Evolutionary conservation across 2,888 invertebrate species (phyloP).

Genomic region (Salticus scenicus): DNA sequence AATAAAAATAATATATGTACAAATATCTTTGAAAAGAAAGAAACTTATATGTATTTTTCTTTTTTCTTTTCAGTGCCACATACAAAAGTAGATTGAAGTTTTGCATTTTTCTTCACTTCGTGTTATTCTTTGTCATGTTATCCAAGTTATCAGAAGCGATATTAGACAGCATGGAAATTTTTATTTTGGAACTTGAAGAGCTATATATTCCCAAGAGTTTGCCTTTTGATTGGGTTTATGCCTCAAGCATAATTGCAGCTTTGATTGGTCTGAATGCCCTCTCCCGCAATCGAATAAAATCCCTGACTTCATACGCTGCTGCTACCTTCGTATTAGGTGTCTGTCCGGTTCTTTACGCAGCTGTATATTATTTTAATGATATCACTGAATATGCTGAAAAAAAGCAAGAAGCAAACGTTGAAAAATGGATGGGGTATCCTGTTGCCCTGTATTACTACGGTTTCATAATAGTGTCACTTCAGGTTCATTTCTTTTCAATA

Average conservation of each 20-base stretch:
- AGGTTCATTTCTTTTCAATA: slow-evolving; percentile 90
- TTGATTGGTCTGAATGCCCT: slow-evolving; percentile 90
- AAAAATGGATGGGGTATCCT: slow-evolving; percentile 91
- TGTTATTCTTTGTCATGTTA: slow-evolving; percentile 91
- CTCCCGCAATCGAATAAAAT: slow-evolving; percentile 86
- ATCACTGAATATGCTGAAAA: slow-evolving; percentile 87
- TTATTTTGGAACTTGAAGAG: slow-evolving; percentile 94
- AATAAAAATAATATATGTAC: no score
- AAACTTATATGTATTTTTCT: slow-evolving; percentile 2
- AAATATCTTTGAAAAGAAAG: no score
- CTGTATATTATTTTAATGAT: slow-evolving; percentile 88
- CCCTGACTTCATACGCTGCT: slow-evolving; percentile 85
- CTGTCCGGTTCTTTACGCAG: slow-evolving; percentile 87
- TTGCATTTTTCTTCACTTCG: slow-evolving; percentile 93
- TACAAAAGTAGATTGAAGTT: slow-evolving; percentile 97
- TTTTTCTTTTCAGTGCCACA: slow-evolving; percentile 85
- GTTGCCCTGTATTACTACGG: slow-evolving; percentile 94
- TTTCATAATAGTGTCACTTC: slow-evolving; percentile 89
- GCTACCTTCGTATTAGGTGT: slow-evolving; percentile 87
- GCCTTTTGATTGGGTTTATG: slow-evolving; percentile 96
- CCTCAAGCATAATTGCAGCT: slow-evolving; percentile 86
- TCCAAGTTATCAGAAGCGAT: slow-evolving; percentile 93
- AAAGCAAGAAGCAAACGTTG: slow-evolving; percentile 81
- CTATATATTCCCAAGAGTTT: slow-evolving; percentile 92
- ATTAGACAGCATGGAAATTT: slow-evolving; percentile 93